Evolutionary conservation across 1,140 invertebrate species (phyloP).

Genomic region (Pogonognathellus flavescens): DNA sequence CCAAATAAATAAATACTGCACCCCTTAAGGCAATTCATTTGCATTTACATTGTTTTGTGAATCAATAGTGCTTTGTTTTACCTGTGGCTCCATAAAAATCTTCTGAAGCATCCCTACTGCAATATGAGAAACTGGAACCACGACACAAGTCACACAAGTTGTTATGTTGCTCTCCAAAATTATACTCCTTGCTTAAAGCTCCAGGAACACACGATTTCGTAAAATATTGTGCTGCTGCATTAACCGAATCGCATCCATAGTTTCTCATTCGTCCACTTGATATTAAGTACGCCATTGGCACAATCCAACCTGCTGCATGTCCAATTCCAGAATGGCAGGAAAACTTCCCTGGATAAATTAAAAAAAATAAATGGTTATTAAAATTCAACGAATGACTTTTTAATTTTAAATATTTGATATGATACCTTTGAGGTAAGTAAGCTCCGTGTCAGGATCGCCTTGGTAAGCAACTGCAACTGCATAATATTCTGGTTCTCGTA

Average conservation of each 20-base stretch:
- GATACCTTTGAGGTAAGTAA: constrained; percentile 86
- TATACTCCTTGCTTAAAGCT: constrained; percentile 86
- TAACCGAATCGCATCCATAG: constrained; percentile 90
- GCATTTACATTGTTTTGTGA: too few relatives aligned
- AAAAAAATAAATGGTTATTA: background rate
- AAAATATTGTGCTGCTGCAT: constrained; percentile 93
- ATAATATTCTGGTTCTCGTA: constrained; percentile 88
- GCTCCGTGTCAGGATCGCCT: constrained; percentile 85
- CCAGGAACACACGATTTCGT: constrained; percentile 91
- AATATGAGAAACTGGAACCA: constrained; percentile 85
- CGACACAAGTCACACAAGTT: constrained; percentile 95
- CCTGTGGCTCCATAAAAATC: constrained; percentile 90
- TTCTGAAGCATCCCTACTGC: constrained; percentile 86
- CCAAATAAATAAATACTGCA: too few relatives aligned
- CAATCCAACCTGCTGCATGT: constrained; percentile 94
- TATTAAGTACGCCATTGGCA: constrained; percentile 92
- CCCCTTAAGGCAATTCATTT: too few relatives aligned
- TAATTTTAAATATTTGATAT: background rate
- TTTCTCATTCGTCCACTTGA: constrained; percentile 94
- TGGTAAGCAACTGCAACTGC: constrained; percentile 94
- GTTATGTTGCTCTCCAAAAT: constrained; percentile 84
- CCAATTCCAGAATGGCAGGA: constrained; percentile 94
- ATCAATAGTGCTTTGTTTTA: constrained; percentile 51
- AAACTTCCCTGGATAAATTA: constrained; percentile 75
- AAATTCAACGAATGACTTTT: background rate